These are phyloP conservation scores for Sinosuthora webbiana DNA, from an alignment of 2,113 vertebrate species.

Conservation along the genomic window DNA sequence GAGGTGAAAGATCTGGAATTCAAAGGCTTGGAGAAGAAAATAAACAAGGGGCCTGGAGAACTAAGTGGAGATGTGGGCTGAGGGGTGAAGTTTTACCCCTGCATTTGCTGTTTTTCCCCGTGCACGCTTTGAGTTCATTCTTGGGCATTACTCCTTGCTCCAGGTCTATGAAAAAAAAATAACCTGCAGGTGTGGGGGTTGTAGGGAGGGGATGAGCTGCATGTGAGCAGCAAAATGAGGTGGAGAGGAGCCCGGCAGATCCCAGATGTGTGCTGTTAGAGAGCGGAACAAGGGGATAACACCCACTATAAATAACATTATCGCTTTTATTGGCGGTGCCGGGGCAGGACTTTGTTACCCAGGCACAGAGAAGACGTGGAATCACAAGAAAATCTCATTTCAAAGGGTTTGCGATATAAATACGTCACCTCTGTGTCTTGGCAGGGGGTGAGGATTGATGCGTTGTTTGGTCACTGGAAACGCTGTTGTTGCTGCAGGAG, in stretches of 20 bases:
- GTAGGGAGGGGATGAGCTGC: background rate
- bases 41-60: fast-evolving
- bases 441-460: background rate
- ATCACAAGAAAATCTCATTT: background rate
- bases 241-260: background rate
- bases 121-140: background rate
- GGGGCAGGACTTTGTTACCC: background rate
- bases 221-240: background rate
- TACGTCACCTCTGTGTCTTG: background rate
- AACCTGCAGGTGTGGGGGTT: background rate
- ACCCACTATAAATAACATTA: background rate
- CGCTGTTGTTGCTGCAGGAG: fast-evolving
- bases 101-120: background rate
- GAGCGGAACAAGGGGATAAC: background rate
- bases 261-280: background rate
- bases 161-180: too few relatives aligned
- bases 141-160: background rate
- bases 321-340: fast-evolving
- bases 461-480: fast-evolving
- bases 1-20: background rate
- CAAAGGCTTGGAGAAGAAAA: background rate
- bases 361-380: fast-evolving
- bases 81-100: background rate
- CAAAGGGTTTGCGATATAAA: background rate
- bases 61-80: background rate